Percentiles rank a stretch among this genome's conserved stretches.
phyloP scores from a whole-genome alignment of 2,888 invertebrate genomes.

The Heliconius ismenius region DNA sequence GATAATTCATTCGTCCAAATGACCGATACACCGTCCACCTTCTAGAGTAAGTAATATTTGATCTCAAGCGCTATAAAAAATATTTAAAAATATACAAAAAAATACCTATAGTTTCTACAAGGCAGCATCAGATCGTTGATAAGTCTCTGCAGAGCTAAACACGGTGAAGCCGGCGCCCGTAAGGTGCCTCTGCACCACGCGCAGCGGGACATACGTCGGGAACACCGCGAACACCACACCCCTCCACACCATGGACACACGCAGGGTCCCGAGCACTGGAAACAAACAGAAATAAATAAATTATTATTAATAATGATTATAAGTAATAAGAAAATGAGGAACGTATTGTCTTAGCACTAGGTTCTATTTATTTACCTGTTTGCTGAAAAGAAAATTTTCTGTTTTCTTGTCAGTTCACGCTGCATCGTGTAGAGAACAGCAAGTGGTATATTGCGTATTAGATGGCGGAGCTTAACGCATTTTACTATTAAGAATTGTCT shows the following conservation, averaged over 20 bases:
- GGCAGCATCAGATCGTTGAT: constrained; percentile 75
- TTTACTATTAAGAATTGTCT: too few species aligned
- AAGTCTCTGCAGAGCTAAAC: constrained; percentile 70
- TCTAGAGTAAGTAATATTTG: too few species aligned
- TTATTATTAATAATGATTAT: too few species aligned
- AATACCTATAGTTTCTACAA: constrained; percentile 75
- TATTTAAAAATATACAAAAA: not conserved
- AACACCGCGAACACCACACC: constrained; percentile 73
- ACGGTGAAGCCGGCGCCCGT: constrained; percentile 66
- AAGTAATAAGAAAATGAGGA: too few species aligned
- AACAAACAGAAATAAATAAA: too few species aligned
- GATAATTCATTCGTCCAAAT: not conserved
- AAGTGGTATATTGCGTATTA: too few species aligned
- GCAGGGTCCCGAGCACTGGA: constrained; percentile 73
- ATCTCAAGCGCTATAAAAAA: not conserved
- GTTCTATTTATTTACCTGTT: not conserved
- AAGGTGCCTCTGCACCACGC: constrained; percentile 74
- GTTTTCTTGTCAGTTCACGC: too few species aligned
- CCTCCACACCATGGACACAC: constrained; percentile 77
- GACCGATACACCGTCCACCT: not conserved
- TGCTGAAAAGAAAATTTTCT: too few species aligned
- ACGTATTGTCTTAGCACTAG: too few species aligned
- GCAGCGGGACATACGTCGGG: constrained; percentile 70
- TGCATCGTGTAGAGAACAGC: too few species aligned
- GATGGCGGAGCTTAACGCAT: too few species aligned